Base-by-base conservation (phyloP, 2,797 vertebrate species). In the Pangasius larnaudii region DNA sequence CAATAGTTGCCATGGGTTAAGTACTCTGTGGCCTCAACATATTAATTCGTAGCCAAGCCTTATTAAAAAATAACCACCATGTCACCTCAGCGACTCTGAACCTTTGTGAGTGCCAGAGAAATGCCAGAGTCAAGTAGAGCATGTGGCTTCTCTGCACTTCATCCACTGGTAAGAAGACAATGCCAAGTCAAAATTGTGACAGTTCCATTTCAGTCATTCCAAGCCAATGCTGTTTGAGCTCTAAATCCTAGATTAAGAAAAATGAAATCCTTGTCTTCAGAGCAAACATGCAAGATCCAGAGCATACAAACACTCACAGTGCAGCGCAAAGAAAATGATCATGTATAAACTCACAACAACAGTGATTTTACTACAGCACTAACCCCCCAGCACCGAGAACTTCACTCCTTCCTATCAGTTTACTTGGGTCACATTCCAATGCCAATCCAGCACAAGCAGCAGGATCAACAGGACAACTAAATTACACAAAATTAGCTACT, bases 401-500 rank as follows among this genome's bases (percentile, higher is more conserved):
- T 30, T 85, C 56, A 61, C 19, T n/a, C 19, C 27, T n/a, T 56
- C 33, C 49, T 71, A 36, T 56, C 18, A 75, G 27, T 77, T 77
- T 85, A 61, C 53, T 30, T 85, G 56, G 71, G 24, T 33, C 85
- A 77, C 39, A 75, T 77, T 85, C 71, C 56, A 86, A 42, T 18
- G 7, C 18, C 63, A 75, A 39, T 77, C 24, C 80, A 67, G 42
- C 81, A 78, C 30, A 46, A 46, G 18, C 39, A 61, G 56, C 24
- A 75, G 36, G 39, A 85, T 75, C 84, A 75, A 61, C 56, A 30
- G 5, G 14, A 46, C 61, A 85, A 85, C 71, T 16, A 77, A 78
- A 49, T 86, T 61, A 86, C 51, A 86, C 36, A 77, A 77, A 86
- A 86, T 77, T 77, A 46, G 67, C 69, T 85, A 75, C 84, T 74